Evolutionary conservation across 2,888 invertebrate species (phyloP), one percentile per base, ranked within the genome.

Genomic region (Ctenicera cuprea): DNA sequence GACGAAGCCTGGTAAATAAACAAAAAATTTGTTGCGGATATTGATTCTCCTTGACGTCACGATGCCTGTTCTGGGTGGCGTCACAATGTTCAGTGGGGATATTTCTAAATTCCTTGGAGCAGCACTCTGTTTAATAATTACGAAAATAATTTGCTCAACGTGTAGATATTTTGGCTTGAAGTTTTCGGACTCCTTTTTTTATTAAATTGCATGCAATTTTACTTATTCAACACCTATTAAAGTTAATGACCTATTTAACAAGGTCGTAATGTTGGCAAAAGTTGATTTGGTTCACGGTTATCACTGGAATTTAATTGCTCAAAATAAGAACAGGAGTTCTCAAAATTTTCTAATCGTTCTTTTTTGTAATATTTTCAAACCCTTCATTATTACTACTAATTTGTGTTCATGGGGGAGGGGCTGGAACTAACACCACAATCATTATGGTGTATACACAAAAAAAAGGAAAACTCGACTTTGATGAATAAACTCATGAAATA

Each of bases 21-120:
- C n/a, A 43, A 26, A 50, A 26, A 48, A 50, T 18, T n/a, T 22
- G 3, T 50, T 22, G 20, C 22, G 33, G 30, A 9, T 57, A 57
- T 57, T 18, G 57, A 57, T 57, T 30, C 33, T 14, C 14, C 9
- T n/a, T 57, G 57, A 57, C 57, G 57, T 57, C 57, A 57, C 57
- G 57, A 57, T 33, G 57, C 33, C 30, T 14, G 22, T 37, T 9
- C 30, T n/a, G 14, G 37, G 30, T 33, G 57, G 57, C 57, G 57
- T 57, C 57, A 37, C 37, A 16, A 11, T n/a, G 57, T n/a, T 26
- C 11, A n/a, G 50, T 3, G 12, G 50, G 22, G 2, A 9, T 18
- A 26, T 50, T n/a, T 20, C 20, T 16, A 45, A 45, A 26, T 50
- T 22, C 50, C 20, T 22, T 4, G 3, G 4, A 20, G 50, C 16